These are phyloP conservation scores for Micronycteris hirsuta DNA, from an alignment of 2,113 vertebrate genomes.

Conservation along the genomic window DNA sequence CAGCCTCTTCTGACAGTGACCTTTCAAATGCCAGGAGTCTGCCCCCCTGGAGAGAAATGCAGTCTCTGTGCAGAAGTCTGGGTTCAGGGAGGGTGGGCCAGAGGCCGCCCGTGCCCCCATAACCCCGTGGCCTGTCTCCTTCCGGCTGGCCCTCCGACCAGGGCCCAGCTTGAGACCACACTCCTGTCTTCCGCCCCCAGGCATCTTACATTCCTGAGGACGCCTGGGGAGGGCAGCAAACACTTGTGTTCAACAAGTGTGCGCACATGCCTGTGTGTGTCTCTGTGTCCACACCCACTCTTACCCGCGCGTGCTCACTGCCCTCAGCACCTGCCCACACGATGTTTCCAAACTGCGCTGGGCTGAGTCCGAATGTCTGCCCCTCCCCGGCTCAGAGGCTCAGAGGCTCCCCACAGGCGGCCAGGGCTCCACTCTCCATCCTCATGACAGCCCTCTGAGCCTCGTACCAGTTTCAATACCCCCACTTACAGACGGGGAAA, in stretches of 20 bases:
- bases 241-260: fast-evolving
- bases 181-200: fast-evolving
- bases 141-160: fast-evolving
- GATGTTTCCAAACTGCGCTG: fast-evolving
- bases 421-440: not conserved
- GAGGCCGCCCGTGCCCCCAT: not conserved
- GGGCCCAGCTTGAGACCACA: not conserved
- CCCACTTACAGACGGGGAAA: not conserved
- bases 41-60: fast-evolving
- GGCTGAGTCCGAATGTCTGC: not conserved
- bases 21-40: slow-evolving; percentile 68
- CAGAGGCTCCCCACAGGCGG: fast-evolving
- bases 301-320: not conserved
- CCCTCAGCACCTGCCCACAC: not conserved
- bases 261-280: no score
- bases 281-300: not conserved
- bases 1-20: slow-evolving; percentile 1
- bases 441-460: not conserved
- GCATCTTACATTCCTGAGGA: not conserved
- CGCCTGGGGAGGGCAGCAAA: fast-evolving
- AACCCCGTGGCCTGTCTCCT: fast-evolving
- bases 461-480: fast-evolving
- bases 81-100: fast-evolving
- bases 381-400: not conserved
- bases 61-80: not conserved